Evolutionary conservation across 1,140 invertebrate species (phyloP), one percentile per base, ranked within the genome.

Genomic region (Chrysopa pallens): DNA sequence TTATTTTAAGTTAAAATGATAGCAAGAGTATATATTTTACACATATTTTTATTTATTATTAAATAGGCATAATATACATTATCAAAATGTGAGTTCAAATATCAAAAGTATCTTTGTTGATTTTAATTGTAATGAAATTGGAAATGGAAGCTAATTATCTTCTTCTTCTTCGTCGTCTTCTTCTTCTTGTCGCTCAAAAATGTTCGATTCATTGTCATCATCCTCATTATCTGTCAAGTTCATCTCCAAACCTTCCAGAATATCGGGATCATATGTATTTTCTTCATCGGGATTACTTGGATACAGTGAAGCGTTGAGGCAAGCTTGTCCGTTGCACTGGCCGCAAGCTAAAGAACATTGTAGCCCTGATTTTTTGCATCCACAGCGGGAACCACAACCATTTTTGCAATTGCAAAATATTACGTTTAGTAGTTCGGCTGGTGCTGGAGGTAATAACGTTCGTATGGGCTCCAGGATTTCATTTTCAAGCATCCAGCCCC

Each of bases 401-500:
- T 49, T 55, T 42, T 44, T 48, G 42, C 53, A 55, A 48, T 48
- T 51, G 51, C 53, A 55, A 44, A 49, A 56, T 42, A 57, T 53
- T 49, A 42, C 47, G 14, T 55, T 52, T 33, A 57, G 46, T 15
- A 58, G 39, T 40, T 54, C 47, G n/a, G 42, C 45, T 49, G 58
- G 56, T 40, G 54, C 58, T 45, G 55, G 50, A 42, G 49, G 50
- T 40, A 51, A 45, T 42, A 51, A 38, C 29, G 48, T 56, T 43
- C 27, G 46, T 15, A 54, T 54, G 42, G 62, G 59, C 43, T 57
- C 45, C 45, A 63, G 42, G 27, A 57, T 48, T 46, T 49, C 44
- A 46, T 57, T 51, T 48, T 44, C 45, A 38, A 53, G 33, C 43
- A 43, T 49, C 59, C 54, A 62, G 33, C 52, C 55, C 56, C 57